Conservation (phyloP, 2,113 vertebrate species). For the Melanostigma gelatinosum region DNA sequence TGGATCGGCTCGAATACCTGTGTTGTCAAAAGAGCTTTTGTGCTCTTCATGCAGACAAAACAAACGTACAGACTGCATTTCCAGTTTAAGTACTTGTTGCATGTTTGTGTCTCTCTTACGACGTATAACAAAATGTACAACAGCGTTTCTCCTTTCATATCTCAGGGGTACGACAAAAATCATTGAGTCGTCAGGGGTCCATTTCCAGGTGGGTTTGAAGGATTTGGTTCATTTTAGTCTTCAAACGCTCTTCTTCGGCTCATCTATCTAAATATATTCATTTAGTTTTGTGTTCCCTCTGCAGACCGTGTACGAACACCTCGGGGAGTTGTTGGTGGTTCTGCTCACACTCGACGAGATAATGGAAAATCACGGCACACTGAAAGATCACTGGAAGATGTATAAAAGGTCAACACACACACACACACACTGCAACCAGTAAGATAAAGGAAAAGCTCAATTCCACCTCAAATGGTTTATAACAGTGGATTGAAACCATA, state of each 20-base stretch:
- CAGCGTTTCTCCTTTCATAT: conserved; percentile 47
- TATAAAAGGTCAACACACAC: conserved; percentile 91
- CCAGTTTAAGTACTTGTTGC: background rate
- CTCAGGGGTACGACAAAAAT: conserved; percentile 92
- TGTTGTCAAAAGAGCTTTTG: background rate
- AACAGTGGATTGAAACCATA: background rate
- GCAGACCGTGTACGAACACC: conserved; percentile 95
- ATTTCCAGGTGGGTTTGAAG: conserved; percentile 90
- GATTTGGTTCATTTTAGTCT: background rate
- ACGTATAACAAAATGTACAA: background rate
- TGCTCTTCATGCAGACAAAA: background rate
- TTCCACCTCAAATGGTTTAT: background rate
- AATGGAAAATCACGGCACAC: conserved; percentile 91
- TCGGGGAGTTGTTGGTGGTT: conserved; percentile 93
- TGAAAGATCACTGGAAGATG: conserved; percentile 99
- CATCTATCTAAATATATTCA: too few species aligned
- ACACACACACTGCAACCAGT: background rate
- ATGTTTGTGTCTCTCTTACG: background rate
- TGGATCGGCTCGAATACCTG: background rate
- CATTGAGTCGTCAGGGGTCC: conserved; percentile 96
- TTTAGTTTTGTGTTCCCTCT: conserved; percentile 7
- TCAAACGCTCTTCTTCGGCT: background rate
- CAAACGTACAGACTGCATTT: background rate
- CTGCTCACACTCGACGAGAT: conserved; percentile 97
- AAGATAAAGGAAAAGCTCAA: background rate